A percentile compares a stretch with the other conserved stretches of the same genome.
Evolutionary conservation across 2,888 invertebrate genomes (phyloP).

Genomic region (Xestoiulus laeticollis): DNA sequence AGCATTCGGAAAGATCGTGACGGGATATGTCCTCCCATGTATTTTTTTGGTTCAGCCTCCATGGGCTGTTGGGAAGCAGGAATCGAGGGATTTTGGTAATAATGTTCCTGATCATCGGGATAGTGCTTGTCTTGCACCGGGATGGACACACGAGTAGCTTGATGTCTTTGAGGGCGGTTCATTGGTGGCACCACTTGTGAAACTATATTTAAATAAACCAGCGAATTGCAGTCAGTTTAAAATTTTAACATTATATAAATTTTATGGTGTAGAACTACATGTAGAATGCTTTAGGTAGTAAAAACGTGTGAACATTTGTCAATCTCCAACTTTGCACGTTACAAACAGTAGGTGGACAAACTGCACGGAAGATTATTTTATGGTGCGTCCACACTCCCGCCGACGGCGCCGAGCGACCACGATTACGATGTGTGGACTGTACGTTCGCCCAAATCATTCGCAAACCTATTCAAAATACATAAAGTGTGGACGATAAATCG

Average conservation of each 20-base stretch:
- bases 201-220: neutral
- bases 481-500: too few species aligned
- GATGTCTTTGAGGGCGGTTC: conserved; percentile 36
- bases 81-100: conserved; percentile 40
- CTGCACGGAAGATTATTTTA: too few species aligned
- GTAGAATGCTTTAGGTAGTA: neutral
- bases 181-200: conserved; percentile 9
- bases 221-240: neutral
- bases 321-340: neutral
- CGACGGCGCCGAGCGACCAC: too few species aligned
- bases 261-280: neutral
- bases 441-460: too few species aligned
- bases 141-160: conserved; percentile 29
- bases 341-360: neutral
- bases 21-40: conserved; percentile 77
- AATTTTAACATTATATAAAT: neutral
- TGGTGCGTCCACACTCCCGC: too few species aligned
- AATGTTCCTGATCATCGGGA: neutral
- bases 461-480: too few species aligned
- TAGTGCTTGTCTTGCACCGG: conserved; percentile 8
- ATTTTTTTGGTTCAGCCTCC: conserved; percentile 62
- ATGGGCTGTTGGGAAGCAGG: conserved; percentile 58
- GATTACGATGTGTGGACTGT: too few species aligned
- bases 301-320: neutral
- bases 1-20: conserved; percentile 81